Conservation (phyloP, 2,113 vertebrate species). For the Tor tambroides region DNA sequence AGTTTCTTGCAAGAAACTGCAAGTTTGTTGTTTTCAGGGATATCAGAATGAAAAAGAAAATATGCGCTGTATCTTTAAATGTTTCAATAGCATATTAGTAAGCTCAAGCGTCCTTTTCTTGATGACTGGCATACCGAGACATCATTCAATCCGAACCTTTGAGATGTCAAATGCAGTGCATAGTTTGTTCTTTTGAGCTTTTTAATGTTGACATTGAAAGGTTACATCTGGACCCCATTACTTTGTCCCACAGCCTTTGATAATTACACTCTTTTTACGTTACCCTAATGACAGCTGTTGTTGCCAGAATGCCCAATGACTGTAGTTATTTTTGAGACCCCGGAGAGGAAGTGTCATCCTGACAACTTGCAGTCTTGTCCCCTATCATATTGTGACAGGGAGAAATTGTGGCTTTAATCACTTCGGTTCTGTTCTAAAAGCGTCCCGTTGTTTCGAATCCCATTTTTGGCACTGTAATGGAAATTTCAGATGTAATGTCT, state of each 20-base stretch:
- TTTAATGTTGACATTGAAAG: slow-evolving; percentile 26
- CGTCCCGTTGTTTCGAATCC: neutral
- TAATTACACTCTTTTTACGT: slow-evolving; percentile 45
- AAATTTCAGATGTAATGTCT: slow-evolving; percentile 7
- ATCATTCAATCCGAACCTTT: neutral
- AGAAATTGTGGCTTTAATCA: slow-evolving; percentile 25
- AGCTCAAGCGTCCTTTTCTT: neutral
- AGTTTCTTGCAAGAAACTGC: neutral
- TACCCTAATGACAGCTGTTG: slow-evolving; percentile 22
- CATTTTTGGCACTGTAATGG: slow-evolving; percentile 11
- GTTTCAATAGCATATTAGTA: neutral
- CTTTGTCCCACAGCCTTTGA: slow-evolving; percentile 23
- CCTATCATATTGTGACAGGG: slow-evolving; percentile 10
- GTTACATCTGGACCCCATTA: slow-evolving; percentile 43
- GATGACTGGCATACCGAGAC: neutral
- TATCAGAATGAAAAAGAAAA: neutral
- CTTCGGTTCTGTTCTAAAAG: slow-evolving; percentile 18
- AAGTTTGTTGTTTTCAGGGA: neutral
- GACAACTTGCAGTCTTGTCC: slow-evolving; percentile 25
- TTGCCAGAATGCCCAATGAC: slow-evolving; percentile 32
- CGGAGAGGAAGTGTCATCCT: slow-evolving; percentile 13
- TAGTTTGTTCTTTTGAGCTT: slow-evolving; percentile 1
- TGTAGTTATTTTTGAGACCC: slow-evolving; percentile 33
- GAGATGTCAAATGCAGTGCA: neutral
- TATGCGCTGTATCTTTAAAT: neutral